These are phyloP conservation scores for Coenobita brevimanus DNA, from an alignment of 1,140 invertebrate genomes.

Conservation along the genomic window DNA sequence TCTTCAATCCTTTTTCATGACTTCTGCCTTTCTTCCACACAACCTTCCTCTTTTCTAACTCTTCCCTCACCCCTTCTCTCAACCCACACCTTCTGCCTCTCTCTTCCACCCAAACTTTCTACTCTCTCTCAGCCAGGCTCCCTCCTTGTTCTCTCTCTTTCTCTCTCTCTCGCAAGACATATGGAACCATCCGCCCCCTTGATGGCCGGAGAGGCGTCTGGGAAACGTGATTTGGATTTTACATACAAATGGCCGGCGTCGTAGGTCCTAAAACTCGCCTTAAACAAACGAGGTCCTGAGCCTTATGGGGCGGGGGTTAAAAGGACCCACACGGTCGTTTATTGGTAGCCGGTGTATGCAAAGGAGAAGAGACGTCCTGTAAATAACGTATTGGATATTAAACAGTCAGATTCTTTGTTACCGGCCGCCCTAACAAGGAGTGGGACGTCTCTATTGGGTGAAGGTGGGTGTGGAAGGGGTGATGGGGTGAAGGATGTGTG, in stretches of 20 bases:
- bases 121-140: background rate
- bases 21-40: background rate
- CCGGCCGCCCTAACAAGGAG: slow-evolving; percentile 38
- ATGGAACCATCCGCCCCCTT: slow-evolving; percentile 34
- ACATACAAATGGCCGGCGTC: slow-evolving; percentile 46
- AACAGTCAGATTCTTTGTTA: slow-evolving; percentile 62
- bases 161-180: slow-evolving; percentile 14
- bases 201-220: slow-evolving; percentile 31
- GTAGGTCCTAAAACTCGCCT: slow-evolving; percentile 27
- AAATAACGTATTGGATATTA: slow-evolving; percentile 67
- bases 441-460: slow-evolving; percentile 42
- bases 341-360: slow-evolving; percentile 63
- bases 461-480: background rate
- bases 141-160: slow-evolving; percentile 2
- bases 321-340: slow-evolving; percentile 24
- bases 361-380: slow-evolving; percentile 57
- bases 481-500: background rate
- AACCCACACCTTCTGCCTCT: background rate
- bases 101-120: background rate
- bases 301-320: slow-evolving; percentile 20
- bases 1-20: background rate
- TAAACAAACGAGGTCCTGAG: slow-evolving; percentile 34
- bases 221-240: slow-evolving; percentile 60
- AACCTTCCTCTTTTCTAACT: slow-evolving; percentile 13
- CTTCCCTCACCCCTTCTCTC: background rate